Evolutionary conservation across 2,888 invertebrate species (phyloP), one percentile per base, ranked within the genome.

Genomic region (Hypena proboscidalis): DNA sequence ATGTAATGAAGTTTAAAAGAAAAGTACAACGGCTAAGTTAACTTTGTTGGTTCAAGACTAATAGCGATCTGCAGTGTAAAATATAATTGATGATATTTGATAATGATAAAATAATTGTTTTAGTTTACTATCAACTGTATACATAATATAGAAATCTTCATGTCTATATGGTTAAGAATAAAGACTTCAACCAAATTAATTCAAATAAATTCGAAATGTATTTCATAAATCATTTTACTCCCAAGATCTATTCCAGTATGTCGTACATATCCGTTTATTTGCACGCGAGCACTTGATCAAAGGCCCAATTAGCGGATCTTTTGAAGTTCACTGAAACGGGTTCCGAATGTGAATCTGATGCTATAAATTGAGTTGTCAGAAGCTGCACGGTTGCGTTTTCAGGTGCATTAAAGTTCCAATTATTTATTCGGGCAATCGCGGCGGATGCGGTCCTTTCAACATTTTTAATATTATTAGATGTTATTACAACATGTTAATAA

Each of bases 361-460:
- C 76, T 77, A 85, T 87, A 85, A 86, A 89, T 86, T 84, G 76
- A 85, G 79, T 74, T 80, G 84, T 86, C 84, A 74, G 74, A 67
- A 71, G 60, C 58, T 56, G 66, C 60, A 58, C 58, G 62, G 59
- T 60, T 61, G 70, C 67, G 61, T 70, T 77, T 77, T 75, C 72
- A 74, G 76, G 60, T 77, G 75, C 72, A 77, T 80, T 81, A 77
- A 74, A 54, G 62, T 70, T 70, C 63, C 67, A 67, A 74, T 61
- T 77, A 73, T 81, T 79, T 81, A 73, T 73, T 65, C 70, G 67
- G 70, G 61, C 48, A 58, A 41, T 37, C 14, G 22, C 1, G 13
- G 9, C 19, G 33, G 37, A 29, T 45, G 33, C 22, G 4, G 21
- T 65, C 35, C 45, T 55, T 47, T 26, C 22, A 41, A 40, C 17